Conservation (phyloP, 2,888 invertebrate species). For the Tenthredo mesomela region DNA sequence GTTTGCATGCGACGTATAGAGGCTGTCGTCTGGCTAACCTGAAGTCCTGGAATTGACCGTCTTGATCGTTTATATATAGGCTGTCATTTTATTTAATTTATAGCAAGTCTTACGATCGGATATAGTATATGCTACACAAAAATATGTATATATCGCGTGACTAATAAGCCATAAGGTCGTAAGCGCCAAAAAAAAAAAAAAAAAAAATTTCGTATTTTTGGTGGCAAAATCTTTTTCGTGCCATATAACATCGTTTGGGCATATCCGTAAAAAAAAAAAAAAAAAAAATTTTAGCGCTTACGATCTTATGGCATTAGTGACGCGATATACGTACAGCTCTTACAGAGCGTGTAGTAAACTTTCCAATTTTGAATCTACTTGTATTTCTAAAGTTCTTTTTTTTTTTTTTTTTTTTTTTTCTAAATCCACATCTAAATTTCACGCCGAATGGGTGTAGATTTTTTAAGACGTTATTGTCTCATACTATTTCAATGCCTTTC, state of each 20-base stretch:
- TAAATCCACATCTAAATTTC: neutral
- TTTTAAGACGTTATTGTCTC: neutral
- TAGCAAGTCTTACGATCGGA: neutral
- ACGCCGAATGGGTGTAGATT: neutral
- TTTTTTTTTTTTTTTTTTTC: neutral
- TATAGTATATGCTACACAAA: neutral
- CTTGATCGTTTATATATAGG: neutral
- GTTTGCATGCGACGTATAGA: neutral
- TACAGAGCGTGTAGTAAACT: neutral
- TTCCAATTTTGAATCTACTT: neutral
- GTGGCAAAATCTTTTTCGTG: no score
- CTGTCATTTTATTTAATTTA: slow-evolving; percentile 14
- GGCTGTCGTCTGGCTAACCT: neutral
- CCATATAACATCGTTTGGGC: no score
- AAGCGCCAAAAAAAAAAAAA: no score
- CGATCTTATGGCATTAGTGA: no score
- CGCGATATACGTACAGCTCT: no score
- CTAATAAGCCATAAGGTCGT: no score
- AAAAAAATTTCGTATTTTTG: no score
- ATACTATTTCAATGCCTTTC: neutral
- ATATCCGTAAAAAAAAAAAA: no score
- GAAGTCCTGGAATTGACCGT: neutral
- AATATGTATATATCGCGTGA: no score
- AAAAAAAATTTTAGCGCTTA: no score
- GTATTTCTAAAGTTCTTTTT: neutral